Evolutionary conservation across 1,140 invertebrate species (phyloP), one percentile per base, ranked within the genome.

Genomic region (Teleogryllus occipitalis): DNA sequence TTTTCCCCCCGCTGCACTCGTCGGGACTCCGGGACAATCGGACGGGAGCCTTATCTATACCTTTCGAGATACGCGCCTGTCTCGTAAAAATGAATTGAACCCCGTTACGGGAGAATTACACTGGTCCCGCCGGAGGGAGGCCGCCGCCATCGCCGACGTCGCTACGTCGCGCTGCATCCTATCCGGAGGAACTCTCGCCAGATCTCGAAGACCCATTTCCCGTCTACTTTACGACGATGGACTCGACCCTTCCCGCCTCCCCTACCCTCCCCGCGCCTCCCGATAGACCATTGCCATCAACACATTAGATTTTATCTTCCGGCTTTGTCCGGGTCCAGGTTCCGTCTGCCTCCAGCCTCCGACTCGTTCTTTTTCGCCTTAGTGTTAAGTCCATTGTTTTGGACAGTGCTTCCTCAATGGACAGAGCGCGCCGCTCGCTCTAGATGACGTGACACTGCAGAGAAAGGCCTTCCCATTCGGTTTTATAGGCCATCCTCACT

Each of bases 271-370:
- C 54, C 2, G 54, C 54, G 2, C 7, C 54, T 65, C 10, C 54
- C 54, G 54, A 65, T 65, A 65, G 18, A 65, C 54, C 54, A 18
- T 10, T 18, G 54, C 54, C 54, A 65, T 65, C 54, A 65, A 65
- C 54, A 65, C 54, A 65, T 65, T 65, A 65, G 54, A 65, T 65
- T 65, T 65, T 65, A 65, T 65, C 54, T 65, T 65, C 54, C 54
- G 54, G 54, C 54, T 14, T 65, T 65, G 54, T 65, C 18, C 54
- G 54, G 10, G 54, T 65, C 54, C 54, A 65, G 54, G 54, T 65
- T 65, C 54, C 27, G 27, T 39, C 27, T 39, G 27, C 27, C 27
- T n/a, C 27, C 27, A 39, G 5, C 27, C 27, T 39, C 27, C 27
- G 5, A 65, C 54, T 65, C 54, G 10, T 18, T 65, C 18, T 18